Evolutionary conservation across 2,113 vertebrate genomes (phyloP).

Genomic region (Alligator mississippiensis): DNA sequence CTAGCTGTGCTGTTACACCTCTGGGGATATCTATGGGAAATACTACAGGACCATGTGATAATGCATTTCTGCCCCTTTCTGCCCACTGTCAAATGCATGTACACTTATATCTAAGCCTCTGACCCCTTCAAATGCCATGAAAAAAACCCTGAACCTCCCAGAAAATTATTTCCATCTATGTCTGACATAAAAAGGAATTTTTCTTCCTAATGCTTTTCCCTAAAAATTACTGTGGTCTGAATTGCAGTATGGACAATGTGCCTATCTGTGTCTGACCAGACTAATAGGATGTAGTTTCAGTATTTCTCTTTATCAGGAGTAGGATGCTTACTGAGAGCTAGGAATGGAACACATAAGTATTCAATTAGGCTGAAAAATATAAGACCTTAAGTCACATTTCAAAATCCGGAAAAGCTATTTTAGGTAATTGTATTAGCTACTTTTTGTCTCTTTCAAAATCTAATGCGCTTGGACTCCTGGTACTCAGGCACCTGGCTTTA

Average conservation of each 20-base stretch:
- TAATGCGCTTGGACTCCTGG: not conserved
- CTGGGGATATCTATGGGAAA: not conserved
- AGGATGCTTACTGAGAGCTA: not conserved
- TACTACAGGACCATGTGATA: not conserved
- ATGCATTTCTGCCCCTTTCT: not conserved
- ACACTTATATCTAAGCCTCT: not conserved
- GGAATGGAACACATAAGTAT: not conserved
- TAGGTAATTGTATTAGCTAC: not conserved
- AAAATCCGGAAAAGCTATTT: not conserved
- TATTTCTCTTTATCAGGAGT: not conserved
- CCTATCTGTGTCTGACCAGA: accelerated
- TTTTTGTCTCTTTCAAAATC: not conserved
- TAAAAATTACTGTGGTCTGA: not conserved
- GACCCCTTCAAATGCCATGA: not conserved
- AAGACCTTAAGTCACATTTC: not conserved
- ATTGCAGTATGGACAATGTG: not conserved
- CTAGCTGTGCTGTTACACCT: not conserved
- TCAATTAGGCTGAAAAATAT: not conserved
- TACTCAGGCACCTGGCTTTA: not conserved
- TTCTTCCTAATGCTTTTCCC: not conserved
- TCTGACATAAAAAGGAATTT: not conserved
- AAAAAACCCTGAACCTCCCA: not conserved
- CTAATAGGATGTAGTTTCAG: not conserved
- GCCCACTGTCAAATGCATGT: not conserved
- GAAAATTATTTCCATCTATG: no score